phyloP scores from a whole-genome alignment of 2,888 invertebrate genomes.

The Lasioglossum morio region DNA sequence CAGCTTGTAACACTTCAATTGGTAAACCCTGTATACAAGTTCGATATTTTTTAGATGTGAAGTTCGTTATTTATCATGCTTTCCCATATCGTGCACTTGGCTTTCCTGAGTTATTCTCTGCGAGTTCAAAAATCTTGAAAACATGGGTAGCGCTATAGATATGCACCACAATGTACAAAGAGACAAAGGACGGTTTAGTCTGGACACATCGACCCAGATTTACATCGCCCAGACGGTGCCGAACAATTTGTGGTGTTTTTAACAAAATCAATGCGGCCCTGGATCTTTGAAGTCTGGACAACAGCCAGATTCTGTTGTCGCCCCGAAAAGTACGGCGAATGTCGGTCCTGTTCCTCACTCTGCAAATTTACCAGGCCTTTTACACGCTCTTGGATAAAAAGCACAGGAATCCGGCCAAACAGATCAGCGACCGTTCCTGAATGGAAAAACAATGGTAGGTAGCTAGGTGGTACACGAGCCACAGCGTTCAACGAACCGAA shows the following conservation, averaged over 20 bases:
- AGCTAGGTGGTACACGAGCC: conserved; percentile 10
- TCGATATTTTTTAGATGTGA: background rate
- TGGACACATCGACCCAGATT: conserved; percentile 33
- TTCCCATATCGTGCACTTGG: background rate
- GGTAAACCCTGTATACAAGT: background rate
- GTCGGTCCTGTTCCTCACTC: conserved; percentile 49
- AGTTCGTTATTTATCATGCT: background rate
- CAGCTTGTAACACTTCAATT: too few relatives aligned
- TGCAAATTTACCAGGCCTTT: conserved; percentile 64
- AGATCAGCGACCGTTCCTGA: conserved; percentile 47
- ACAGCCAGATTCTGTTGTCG: conserved; percentile 68
- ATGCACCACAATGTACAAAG: background rate
- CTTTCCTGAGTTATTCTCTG: background rate
- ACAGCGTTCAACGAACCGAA: conserved; percentile 14
- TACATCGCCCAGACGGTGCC: conserved; percentile 29
- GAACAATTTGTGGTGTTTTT: conserved; percentile 68
- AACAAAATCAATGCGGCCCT: conserved; percentile 68
- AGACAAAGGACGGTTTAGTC: conserved; percentile 20
- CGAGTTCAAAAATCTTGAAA: background rate
- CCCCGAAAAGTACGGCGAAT: conserved; percentile 40
- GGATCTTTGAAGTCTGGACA: conserved; percentile 66
- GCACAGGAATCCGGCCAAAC: conserved; percentile 57
- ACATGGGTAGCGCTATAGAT: background rate
- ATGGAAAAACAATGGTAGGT: conserved; percentile 38
- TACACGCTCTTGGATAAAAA: conserved; percentile 60